Conservation (phyloP, 1,140 invertebrate genomes). For the Drosophila albomicans region DNA sequence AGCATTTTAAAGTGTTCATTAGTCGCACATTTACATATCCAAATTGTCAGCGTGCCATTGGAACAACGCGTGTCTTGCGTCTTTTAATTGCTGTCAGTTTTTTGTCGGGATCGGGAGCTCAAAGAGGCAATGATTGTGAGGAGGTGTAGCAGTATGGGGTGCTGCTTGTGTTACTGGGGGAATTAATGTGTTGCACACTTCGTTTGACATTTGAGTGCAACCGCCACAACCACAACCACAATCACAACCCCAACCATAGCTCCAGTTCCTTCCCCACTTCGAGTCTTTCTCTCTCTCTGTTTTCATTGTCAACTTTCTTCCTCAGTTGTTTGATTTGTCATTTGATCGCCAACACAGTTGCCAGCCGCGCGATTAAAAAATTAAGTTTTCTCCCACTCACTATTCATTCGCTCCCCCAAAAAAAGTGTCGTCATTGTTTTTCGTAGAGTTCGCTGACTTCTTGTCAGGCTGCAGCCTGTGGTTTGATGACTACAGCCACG, state of each 20-base stretch:
- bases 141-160: not conserved
- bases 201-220: conserved; percentile 73
- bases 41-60: conserved; percentile 69
- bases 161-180: conserved; percentile 27
- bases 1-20: conserved; percentile 82
- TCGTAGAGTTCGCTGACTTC: conserved; percentile 59
- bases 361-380: conserved; percentile 72
- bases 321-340: conserved; percentile 74
- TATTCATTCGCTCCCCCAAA: not conserved
- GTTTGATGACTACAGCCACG: conserved; percentile 56
- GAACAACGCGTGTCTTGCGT: conserved; percentile 64
- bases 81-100: conserved; percentile 77
- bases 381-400: conserved; percentile 40
- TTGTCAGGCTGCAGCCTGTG: conserved; percentile 6
- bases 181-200: conserved; percentile 83
- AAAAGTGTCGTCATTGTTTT: conserved; percentile 42
- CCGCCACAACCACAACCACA: conserved; percentile 23
- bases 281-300: conserved; percentile 32
- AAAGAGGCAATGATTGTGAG: not conserved
- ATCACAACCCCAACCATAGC: conserved; percentile 5
- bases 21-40: conserved; percentile 84
- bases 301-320: conserved; percentile 60
- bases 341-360: conserved; percentile 76
- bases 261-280: conserved; percentile 1
- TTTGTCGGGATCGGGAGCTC: conserved; percentile 1